Percentiles rank a stretch among this genome's conserved stretches.
Evolutionary conservation across 2,888 invertebrate genomes (phyloP).

Genomic region (Fragum fragum): DNA sequence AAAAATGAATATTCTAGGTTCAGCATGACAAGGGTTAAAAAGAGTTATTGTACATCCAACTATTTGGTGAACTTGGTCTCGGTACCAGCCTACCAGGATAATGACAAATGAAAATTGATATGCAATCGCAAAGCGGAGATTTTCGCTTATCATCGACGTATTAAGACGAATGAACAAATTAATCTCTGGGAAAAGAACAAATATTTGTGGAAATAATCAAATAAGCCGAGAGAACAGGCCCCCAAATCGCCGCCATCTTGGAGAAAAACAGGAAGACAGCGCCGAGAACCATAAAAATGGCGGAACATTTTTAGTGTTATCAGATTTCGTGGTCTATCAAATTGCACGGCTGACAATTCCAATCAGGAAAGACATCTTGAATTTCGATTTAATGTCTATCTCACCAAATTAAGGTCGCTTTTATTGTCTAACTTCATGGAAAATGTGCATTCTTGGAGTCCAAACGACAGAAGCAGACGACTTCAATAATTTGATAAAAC

Average conservation of each 20-base stretch:
- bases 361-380: slow-evolving; percentile 28
- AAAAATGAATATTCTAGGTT: no score
- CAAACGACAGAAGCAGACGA: slow-evolving; percentile 23
- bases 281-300: slow-evolving; percentile 32
- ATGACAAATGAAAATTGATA: slow-evolving; percentile 8
- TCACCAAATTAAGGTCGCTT: slow-evolving; percentile 12
- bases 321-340: slow-evolving; percentile 32
- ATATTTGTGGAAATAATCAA: slow-evolving; percentile 14
- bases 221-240: slow-evolving; percentile 14
- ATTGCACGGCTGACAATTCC: slow-evolving; percentile 29
- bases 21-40: no score
- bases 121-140: slow-evolving; percentile 2
- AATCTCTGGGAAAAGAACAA: slow-evolving; percentile 10
- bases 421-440: slow-evolving; percentile 29
- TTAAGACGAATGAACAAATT: slow-evolving; percentile 14
- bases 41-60: no score
- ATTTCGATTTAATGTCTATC: slow-evolving; percentile 30
- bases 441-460: slow-evolving; percentile 29
- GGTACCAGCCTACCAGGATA: no score
- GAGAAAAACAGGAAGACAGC: slow-evolving; percentile 24
- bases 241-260: slow-evolving; percentile 31
- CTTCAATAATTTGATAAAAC: slow-evolving; percentile 24
- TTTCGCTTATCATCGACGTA: not conserved
- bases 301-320: slow-evolving; percentile 27
- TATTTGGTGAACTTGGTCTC: no score